These are phyloP conservation scores for Alcedo atthis DNA, from an alignment of 2,797 vertebrate species.

Conservation along the genomic window DNA sequence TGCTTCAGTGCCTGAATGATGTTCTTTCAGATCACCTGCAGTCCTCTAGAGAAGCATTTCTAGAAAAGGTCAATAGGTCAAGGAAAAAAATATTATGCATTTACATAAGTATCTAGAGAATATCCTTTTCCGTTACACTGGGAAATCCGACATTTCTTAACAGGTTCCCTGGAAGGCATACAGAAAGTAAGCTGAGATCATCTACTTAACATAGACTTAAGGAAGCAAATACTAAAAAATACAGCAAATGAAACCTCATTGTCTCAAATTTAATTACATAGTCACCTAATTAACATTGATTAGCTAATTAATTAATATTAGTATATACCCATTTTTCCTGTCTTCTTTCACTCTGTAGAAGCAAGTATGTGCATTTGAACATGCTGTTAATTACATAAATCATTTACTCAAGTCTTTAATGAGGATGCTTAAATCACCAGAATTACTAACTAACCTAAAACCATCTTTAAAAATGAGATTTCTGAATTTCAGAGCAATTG, in stretches of 20 bases:
- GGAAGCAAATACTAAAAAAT: slow-evolving; percentile 5
- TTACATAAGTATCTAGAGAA: neutral
- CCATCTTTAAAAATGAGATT: neutral
- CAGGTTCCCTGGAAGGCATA: neutral
- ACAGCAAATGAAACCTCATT: slow-evolving; percentile 10
- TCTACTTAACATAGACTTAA: neutral
- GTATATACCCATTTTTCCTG: neutral
- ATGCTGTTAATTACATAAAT: neutral
- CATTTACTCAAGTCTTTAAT: neutral
- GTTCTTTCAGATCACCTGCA: neutral
- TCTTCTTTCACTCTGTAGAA: slow-evolving; percentile 1
- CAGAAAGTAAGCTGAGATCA: neutral
- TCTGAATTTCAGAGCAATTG: neutral
- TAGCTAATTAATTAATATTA: slow-evolving; percentile 51
- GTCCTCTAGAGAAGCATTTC: neutral
- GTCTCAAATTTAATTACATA: slow-evolving; percentile 18
- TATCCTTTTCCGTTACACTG: neutral
- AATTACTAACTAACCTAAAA: neutral
- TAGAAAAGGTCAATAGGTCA: neutral
- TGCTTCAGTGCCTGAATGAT: neutral
- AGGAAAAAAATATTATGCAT: neutral
- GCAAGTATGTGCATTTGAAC: neutral
- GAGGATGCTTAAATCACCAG: neutral
- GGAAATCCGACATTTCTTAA: neutral
- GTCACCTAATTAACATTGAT: slow-evolving; percentile 9